phyloP scores from a whole-genome alignment of 2,113 vertebrate genomes.

The Ascaphus truei region DNA sequence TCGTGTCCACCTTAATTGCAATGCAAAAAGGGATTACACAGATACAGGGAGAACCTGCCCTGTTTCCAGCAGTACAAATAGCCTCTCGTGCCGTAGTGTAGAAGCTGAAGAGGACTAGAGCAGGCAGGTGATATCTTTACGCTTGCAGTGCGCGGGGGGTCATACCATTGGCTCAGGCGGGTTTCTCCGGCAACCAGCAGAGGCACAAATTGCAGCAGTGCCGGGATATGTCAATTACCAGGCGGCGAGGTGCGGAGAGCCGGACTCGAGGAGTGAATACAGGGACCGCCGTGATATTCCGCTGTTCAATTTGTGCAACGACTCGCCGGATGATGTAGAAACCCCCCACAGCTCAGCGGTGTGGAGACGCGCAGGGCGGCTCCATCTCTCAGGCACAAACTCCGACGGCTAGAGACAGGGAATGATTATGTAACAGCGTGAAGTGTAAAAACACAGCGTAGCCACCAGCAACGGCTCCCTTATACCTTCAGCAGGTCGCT shows the following conservation, averaged over 20 bases:
- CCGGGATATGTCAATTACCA: slow-evolving; percentile 2
- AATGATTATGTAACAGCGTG: too few relatives aligned
- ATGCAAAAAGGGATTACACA: too few relatives aligned
- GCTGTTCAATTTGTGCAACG: background rate
- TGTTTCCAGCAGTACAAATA: background rate
- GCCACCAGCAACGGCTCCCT: too few relatives aligned
- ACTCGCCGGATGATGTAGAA: slow-evolving; percentile 10
- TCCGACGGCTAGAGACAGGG: too few relatives aligned
- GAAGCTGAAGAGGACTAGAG: background rate
- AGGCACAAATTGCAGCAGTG: slow-evolving; percentile 15
- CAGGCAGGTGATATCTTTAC: slow-evolving; percentile 5
- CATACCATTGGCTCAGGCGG: slow-evolving; percentile 9
- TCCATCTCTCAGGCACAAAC: too few relatives aligned
- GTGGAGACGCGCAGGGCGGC: background rate
- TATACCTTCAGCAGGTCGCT: too few relatives aligned
- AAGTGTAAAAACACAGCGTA: too few relatives aligned
- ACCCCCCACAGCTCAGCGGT: background rate
- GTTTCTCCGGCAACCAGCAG: slow-evolving; percentile 1
- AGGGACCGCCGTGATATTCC: background rate
- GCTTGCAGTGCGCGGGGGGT: background rate
- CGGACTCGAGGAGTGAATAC: slow-evolving; percentile 3
- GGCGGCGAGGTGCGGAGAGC: background rate
- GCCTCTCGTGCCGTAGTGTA: background rate
- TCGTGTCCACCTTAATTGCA: too few relatives aligned
- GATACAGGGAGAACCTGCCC: too few relatives aligned